Evolutionary conservation across 1,140 invertebrate genomes (phyloP).

Genomic region (Radopholus similis): DNA sequence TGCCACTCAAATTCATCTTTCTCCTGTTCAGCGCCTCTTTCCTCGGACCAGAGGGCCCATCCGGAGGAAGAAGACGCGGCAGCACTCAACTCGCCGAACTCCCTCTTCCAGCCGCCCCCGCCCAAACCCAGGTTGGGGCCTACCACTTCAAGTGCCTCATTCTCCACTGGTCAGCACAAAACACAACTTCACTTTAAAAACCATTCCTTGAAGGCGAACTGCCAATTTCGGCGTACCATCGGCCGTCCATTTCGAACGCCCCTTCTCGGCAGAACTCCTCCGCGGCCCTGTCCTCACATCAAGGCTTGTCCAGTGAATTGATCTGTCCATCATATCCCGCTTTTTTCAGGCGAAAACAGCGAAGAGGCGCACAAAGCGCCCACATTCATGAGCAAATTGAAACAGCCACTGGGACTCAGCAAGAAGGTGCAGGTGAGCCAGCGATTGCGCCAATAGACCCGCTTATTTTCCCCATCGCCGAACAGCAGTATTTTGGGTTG

Average conservation of each 20-base stretch:
- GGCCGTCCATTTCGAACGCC: neutral
- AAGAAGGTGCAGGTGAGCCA: constrained; percentile 51
- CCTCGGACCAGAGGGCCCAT: constrained; percentile 56
- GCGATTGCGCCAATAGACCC: too few relatives aligned
- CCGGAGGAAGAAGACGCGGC: constrained; percentile 41
- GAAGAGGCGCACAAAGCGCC: constrained; percentile 47
- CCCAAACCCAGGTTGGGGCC: constrained; percentile 5
- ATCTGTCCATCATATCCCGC: too few relatives aligned
- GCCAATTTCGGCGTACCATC: neutral
- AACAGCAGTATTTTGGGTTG: too few relatives aligned
- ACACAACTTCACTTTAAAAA: neutral
- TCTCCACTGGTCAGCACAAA: neutral
- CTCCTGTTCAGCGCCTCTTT: constrained; percentile 30
- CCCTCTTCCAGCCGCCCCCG: neutral
- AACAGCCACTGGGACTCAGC: constrained; percentile 51
- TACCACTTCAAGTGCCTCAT: constrained; percentile 13
- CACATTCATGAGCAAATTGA: constrained; percentile 59
- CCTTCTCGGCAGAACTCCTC: constrained; percentile 1
- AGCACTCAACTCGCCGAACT: neutral
- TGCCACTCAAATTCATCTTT: neutral
- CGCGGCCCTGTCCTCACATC: neutral
- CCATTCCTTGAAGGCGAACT: neutral
- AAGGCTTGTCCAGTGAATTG: too few relatives aligned
- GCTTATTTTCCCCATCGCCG: neutral
- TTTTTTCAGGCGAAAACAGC: neutral